Evolutionary conservation across 2,113 vertebrate genomes (phyloP).

Genomic region (Nansenia antarctica): DNA sequence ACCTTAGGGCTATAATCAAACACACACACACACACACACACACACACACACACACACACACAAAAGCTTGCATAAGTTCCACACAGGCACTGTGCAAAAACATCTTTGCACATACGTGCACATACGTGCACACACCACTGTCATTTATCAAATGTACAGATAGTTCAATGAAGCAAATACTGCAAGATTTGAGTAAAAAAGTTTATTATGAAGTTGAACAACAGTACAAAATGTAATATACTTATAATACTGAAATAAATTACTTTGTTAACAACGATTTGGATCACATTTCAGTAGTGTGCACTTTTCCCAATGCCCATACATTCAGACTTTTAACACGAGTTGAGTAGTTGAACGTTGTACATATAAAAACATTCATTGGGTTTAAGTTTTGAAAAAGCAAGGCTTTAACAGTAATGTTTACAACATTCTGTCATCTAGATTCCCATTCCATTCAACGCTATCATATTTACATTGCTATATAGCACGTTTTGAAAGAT

Average conservation of each 20-base stretch:
- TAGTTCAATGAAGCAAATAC: background rate
- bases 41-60: background rate
- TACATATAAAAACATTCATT: constrained; percentile 23
- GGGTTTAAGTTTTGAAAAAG: constrained; percentile 21
- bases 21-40: constrained; percentile 17
- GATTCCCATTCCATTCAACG: constrained; percentile 28
- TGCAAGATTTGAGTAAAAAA: too few species aligned
- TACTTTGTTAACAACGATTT: background rate
- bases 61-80: constrained; percentile 21
- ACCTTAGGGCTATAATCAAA: constrained; percentile 64
- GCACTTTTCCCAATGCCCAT: background rate
- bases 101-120: constrained; percentile 5
- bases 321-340: background rate
- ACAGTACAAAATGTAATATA: constrained; percentile 10
- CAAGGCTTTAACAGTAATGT: background rate
- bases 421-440: constrained; percentile 47
- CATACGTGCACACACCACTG: background rate
- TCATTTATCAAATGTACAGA: constrained; percentile 5
- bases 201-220: constrained; percentile 44
- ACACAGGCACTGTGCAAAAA: background rate
- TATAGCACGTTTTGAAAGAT: background rate
- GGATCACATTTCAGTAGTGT: constrained; percentile 24
- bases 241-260: background rate
- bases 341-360: background rate
- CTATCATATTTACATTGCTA: background rate